These are phyloP conservation scores for Tachuris rubrigastra DNA, from an alignment of 2,113 vertebrate species.

Conservation along the genomic window DNA sequence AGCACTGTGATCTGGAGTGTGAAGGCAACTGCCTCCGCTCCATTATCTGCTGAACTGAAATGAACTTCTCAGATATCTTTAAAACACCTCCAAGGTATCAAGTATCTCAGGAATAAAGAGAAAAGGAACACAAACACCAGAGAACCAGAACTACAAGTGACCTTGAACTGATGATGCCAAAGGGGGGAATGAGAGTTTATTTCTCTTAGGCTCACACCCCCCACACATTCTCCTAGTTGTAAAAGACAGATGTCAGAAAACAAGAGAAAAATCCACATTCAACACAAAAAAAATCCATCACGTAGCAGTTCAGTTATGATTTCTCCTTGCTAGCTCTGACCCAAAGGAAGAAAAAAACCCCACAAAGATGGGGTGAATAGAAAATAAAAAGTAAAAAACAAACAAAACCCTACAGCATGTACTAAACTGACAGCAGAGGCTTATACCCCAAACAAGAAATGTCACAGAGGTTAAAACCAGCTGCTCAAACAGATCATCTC, in stretches of 20 bases:
- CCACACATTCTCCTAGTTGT: neutral
- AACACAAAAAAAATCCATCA: neutral
- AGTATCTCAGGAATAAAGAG: neutral
- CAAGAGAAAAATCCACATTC: neutral
- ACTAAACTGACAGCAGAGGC: neutral
- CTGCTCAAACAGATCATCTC: constrained; percentile 64
- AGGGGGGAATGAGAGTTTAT: neutral
- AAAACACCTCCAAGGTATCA: neutral
- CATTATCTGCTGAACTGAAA: neutral
- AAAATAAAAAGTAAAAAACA: neutral
- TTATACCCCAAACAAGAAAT: constrained; percentile 8
- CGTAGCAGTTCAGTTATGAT: neutral
- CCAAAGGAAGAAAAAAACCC: neutral
- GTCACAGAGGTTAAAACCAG: constrained; percentile 64
- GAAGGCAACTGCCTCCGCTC: neutral
- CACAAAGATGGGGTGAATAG: neutral
- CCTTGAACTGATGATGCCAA: neutral
- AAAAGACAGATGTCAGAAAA: neutral
- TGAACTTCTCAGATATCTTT: neutral
- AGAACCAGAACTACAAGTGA: neutral
- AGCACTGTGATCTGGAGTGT: neutral
- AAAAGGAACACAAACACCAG: neutral
- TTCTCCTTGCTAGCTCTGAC: neutral
- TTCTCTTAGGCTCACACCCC: neutral
- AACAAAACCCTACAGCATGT: neutral